Conservation (phyloP, 2,113 vertebrate genomes). For the Andinoacara biseriatus region DNA sequence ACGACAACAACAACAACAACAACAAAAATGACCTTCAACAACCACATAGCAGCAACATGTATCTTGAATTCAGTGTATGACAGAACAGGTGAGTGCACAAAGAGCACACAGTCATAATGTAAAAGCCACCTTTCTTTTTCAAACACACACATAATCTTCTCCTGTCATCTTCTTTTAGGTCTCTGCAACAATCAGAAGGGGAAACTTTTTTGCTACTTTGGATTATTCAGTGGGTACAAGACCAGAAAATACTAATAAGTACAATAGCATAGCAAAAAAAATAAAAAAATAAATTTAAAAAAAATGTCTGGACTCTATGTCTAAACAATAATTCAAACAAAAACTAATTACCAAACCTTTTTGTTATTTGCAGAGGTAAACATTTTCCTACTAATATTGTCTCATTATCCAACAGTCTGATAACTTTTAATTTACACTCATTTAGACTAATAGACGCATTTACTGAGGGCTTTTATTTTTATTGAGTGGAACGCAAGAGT, state of each 20-base stretch:
- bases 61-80: background rate
- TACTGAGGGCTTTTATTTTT: slow-evolving; percentile 46
- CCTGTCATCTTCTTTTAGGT: background rate
- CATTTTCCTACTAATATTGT: slow-evolving; percentile 29
- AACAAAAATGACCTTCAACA: slow-evolving; percentile 52
- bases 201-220: background rate
- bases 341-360: slow-evolving; percentile 37
- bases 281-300: background rate
- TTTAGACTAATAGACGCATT: slow-evolving; percentile 39
- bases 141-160: background rate
- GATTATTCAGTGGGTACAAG: slow-evolving; percentile 2
- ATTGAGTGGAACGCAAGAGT: slow-evolving; percentile 12
- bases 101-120: background rate
- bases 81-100: background rate
- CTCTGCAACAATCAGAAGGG: background rate
- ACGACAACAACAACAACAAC: slow-evolving; percentile 47
- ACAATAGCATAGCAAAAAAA: background rate
- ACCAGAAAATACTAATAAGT: slow-evolving; percentile 13
- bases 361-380: slow-evolving; percentile 32
- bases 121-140: background rate
- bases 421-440: slow-evolving; percentile 62
- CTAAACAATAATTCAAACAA: slow-evolving; percentile 5
- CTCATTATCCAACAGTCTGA: slow-evolving; percentile 38
- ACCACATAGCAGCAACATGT: slow-evolving; percentile 26
- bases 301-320: background rate